phyloP scores from a whole-genome alignment of 1,140 invertebrate genomes.

The Macrobrachium nipponense region DNA sequence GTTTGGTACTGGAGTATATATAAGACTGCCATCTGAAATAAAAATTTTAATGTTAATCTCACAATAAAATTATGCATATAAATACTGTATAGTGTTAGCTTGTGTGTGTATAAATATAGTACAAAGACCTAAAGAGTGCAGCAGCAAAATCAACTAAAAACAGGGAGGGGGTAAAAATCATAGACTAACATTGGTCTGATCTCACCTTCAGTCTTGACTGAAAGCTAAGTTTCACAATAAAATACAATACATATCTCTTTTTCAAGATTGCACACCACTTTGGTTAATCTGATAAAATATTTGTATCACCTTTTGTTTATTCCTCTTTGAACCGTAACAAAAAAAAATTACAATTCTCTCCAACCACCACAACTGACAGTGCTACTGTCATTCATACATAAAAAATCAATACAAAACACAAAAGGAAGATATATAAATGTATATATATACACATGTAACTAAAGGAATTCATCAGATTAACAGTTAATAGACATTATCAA shows the following conservation, averaged over 20 bases:
- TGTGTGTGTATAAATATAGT: background rate
- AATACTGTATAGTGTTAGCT: background rate
- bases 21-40: slow-evolving; percentile 80
- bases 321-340: background rate
- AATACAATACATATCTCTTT: too few relatives aligned
- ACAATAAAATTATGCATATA: background rate
- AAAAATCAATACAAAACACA: slow-evolving; percentile 10
- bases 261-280: background rate
- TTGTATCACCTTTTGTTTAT: slow-evolving; percentile 30
- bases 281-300: slow-evolving; percentile 19
- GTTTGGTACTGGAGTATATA: slow-evolving; percentile 81
- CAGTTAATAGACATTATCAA: too few relatives aligned
- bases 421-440: background rate
- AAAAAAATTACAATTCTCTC: slow-evolving; percentile 26
- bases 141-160: background rate
- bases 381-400: slow-evolving; percentile 2
- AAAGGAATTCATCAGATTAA: too few relatives aligned
- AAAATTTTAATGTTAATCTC: background rate
- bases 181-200: background rate
- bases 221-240: background rate
- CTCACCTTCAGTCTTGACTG: background rate
- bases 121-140: too few relatives aligned
- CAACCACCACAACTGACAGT: slow-evolving; percentile 45
- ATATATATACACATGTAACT: background rate
- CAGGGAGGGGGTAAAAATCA: background rate